Conservation (phyloP, 2,113 vertebrate species). For the Zosterops hypoxanthus region DNA sequence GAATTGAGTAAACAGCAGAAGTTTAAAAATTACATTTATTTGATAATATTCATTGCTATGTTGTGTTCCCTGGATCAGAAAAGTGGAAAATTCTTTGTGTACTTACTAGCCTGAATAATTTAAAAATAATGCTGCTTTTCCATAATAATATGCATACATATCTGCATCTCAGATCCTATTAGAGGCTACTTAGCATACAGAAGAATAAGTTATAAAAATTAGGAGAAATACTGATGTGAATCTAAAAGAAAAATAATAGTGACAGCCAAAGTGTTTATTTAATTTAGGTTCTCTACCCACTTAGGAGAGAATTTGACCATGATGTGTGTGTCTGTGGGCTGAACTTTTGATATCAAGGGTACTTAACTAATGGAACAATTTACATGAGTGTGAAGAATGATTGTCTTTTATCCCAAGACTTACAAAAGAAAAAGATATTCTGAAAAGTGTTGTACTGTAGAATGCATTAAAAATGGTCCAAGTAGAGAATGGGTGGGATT, state of each 20-base stretch:
- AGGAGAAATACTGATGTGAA: not conserved
- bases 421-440: not conserved
- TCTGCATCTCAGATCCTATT: not conserved
- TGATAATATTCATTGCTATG: not conserved
- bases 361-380: not conserved
- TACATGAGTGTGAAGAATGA: not conserved
- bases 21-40: not conserved
- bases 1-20: not conserved
- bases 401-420: not conserved
- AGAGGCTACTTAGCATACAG: not conserved
- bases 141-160: not conserved
- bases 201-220: not conserved
- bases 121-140: not conserved
- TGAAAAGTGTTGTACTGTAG: not conserved
- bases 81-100: not conserved
- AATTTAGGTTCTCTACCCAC: not conserved
- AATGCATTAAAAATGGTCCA: not conserved
- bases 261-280: not conserved
- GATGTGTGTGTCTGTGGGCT: not conserved
- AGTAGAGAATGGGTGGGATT: not conserved
- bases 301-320: not conserved
- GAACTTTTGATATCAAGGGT: not conserved
- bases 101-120: not conserved
- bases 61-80: not conserved
- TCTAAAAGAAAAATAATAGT: not conserved